Base-by-base conservation (phyloP, 92 coral and sea anemone genomes). In the Palythoa grandis region DNA sequence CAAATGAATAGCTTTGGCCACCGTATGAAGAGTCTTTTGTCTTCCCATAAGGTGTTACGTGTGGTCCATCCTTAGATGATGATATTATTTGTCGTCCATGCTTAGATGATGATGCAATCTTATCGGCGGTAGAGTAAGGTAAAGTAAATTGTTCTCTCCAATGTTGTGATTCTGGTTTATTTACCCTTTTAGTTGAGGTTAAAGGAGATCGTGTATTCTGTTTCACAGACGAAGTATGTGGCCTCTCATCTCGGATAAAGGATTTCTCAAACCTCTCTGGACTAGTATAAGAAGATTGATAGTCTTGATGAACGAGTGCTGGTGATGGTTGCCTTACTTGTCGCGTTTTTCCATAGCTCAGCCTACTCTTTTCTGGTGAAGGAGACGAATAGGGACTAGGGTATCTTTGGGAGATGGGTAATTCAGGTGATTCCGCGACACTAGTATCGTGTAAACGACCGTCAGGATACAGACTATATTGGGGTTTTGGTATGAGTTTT, bases 371-470 rank as follows among this genome's bases (percentile, higher is more conserved):
- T 17, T 40, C 56, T 66, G 43, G 63, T 23, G 47, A 52, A n/a
- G 85, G 43, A 52, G 85, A 61, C 47, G 83, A 66, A 63, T 40
- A 80, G 5, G 75, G 85, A 80, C 85, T 47, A 5, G 85, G 85
- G n/a, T 80, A 67, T 22, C 38, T 43, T 50, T 50, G 58, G 22
- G 74, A 43, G 61, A 37, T 80, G 11, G 74, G 63, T 68, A 67
- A 70, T 1, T 29, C 85, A 47, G 39, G 60, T 8, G 58, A 67
- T n/a, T 48, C 85, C 7, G 66, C 23, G 13, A 80, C 58, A 22
- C 74, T 79, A 54, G 84, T 67, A 47, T 80, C 74, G 56, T 80
- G 70, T 15, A 80, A 48, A 43, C 74, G 85, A 12, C 85, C 85
- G 12, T 80, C 85, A 22, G 85, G 57, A 47, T 38, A 66, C 6